Base-by-base conservation (phyloP, 2,113 vertebrate species). In the Oreocharis arfaki region DNA sequence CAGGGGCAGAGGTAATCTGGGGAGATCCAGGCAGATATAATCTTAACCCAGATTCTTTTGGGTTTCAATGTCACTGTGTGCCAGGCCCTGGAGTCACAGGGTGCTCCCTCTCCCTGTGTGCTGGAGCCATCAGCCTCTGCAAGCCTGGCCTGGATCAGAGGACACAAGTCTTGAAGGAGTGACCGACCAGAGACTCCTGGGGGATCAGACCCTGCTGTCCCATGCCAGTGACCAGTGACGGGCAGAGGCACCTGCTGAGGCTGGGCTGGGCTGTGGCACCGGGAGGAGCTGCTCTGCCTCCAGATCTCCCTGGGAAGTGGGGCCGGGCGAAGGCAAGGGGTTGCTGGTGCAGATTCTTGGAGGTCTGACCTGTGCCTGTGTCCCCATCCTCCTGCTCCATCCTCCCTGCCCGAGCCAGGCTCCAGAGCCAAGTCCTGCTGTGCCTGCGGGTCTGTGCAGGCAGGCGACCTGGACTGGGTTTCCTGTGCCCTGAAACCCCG, bases 391-490 rank as follows among this genome's bases (percentile, higher is more conserved):
- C 32, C 74, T 4, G 5, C 50, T 35, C 69, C 50, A 23, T 46
- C 60, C 60, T 85, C 13, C 64, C 46, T 10, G 13, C 50, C 9
- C 1, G 0, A 26, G 52, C 52, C 0, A 0, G 46, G 64, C 84
- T 47, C 27, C 2, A 2, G 60, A 69, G 70, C 33, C 50, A 20
- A 19, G 50, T 15, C 49, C 65, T 60, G 52, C 60, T 33, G 5
- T 86, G 90, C 26, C 35, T 1, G 0, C 0, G 0, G 55, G 8
- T 33, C 37, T 28, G 16, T 9, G 22, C 0, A 3, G 46, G 44
- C n/a, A 10, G 64, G 23, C 7, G 8, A 30, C 23, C 44, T 53
- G 63, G 21, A 28, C 1, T 21, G 4, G 44, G 15, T 63, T 77
- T 77, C 44, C 68, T 18, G 22, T 4, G 37, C 9, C 1, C 70